phyloP scores from a whole-genome alignment of 2,888 invertebrate genomes.

The Acleris cristana region DNA sequence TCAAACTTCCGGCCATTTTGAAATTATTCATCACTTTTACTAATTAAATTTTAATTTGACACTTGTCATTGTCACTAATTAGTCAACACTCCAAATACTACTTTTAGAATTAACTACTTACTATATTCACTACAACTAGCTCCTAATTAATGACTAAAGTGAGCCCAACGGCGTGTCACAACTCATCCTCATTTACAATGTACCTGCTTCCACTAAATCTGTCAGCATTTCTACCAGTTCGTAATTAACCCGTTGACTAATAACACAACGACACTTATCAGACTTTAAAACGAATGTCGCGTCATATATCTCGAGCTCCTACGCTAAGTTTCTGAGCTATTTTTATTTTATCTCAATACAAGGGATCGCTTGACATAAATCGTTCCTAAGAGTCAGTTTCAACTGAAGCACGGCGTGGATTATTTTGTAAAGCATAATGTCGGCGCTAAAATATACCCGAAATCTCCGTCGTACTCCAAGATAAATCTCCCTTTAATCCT shows the following conservation, averaged over 20 bases:
- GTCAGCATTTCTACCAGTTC: conserved; percentile 68
- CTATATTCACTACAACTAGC: conserved; percentile 40
- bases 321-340: conserved; percentile 56
- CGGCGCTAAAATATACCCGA: conserved; percentile 62
- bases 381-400: conserved; percentile 52
- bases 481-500: conserved; percentile 66
- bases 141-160: conserved; percentile 49
- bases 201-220: conserved; percentile 67
- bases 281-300: conserved; percentile 66
- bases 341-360: conserved; percentile 63
- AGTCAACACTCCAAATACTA: conserved; percentile 50
- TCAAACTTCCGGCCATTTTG: conserved; percentile 71
- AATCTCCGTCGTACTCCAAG: conserved; percentile 59
- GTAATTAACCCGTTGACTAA: conserved; percentile 78
- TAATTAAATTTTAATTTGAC: conserved; percentile 60
- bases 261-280: conserved; percentile 67
- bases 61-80: conserved; percentile 71
- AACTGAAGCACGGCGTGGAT: conserved; percentile 57
- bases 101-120: conserved; percentile 43
- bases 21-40: conserved; percentile 41
- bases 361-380: conserved; percentile 59
- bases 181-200: conserved; percentile 57
- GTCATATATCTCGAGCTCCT: conserved; percentile 65
- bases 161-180: conserved; percentile 61
- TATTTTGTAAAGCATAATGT: conserved; percentile 63